Evolutionary conservation across 2,888 invertebrate genomes (phyloP), one percentile per base, ranked within the genome.

Genomic region (Mycogona germanica): DNA sequence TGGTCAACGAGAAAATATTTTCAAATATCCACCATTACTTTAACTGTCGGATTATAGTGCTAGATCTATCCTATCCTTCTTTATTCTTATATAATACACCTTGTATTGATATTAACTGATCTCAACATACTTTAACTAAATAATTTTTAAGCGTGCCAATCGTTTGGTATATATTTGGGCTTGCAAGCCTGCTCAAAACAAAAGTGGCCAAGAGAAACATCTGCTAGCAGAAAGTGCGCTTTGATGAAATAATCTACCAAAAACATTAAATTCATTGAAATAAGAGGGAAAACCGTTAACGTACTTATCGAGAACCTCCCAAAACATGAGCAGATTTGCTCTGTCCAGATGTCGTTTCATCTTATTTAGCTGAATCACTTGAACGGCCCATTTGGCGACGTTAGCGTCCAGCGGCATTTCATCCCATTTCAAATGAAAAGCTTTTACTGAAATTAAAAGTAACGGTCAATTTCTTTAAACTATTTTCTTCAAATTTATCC

Each of bases 351-450:
- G 97, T 51, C 98, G 77, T 72, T 93, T 93, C 51, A 86, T 85
- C 66, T 89, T 79, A 57, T 93, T 93, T 44, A 98, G 75, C 68
- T 87, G 82, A 59, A 98, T 81, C 25, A 96, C 84, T 40, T 86
- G 86, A 6, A 98, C 98, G 32, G 91, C 88, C 98, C 98, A 98
- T 65, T 91, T 87, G 37, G 82, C 85, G 30, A 99, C 95, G 72
- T 98, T 98, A 14, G 82, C 75, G 70, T 97, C 97, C 64, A 96
- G 67, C 65, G 86, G 88, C 81, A 95, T 84, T 72, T 97, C 96
- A 66, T 92, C 87, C 72, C 84, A 97, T 71, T 97, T 93, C 64
- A 98, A 74, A 70, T 98, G 96, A 73, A 96, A 98, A 50, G 93
- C 97, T 68, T 85, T 84, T 65, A 98, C 93, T 95, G 72, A 19